phyloP scores from a whole-genome alignment of 1,140 invertebrate species.

The Kradibia gibbosae region DNA sequence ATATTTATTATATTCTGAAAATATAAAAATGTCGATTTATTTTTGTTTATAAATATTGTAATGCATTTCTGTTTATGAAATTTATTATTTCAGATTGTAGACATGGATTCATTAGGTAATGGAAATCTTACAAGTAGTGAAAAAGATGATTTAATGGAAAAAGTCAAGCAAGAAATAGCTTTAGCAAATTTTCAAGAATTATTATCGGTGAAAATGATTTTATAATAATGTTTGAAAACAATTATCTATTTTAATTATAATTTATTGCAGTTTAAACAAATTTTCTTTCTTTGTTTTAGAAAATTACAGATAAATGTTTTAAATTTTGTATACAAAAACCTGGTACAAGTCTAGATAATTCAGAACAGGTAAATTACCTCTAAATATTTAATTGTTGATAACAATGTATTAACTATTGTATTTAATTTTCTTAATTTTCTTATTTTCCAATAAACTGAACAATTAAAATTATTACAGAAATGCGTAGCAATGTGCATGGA shows the following conservation, averaged over 20 bases:
- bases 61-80: background rate
- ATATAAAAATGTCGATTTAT: no score
- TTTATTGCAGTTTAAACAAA: background rate
- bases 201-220: constrained; percentile 79
- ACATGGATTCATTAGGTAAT: constrained; percentile 59
- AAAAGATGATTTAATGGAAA: constrained; percentile 93
- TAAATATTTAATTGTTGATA: background rate
- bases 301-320: constrained; percentile 98
- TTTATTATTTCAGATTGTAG: constrained; percentile 11
- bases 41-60: background rate
- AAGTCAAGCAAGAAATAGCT: constrained; percentile 96
- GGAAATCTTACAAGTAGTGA: constrained; percentile 77
- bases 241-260: background rate
- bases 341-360: constrained; percentile 90
- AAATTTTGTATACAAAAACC: constrained; percentile 94
- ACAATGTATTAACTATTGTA: background rate
- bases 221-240: constrained; percentile 1
- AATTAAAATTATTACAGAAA: constrained; percentile 79
- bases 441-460: constrained; percentile 6
- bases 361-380: constrained; percentile 83
- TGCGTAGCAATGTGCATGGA: constrained; percentile 99
- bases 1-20: no score
- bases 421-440: background rate
- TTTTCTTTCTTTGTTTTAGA: constrained; percentile 73
- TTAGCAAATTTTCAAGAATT: constrained; percentile 95